Conservation (phyloP, 2,888 invertebrate species). For the Blastobasis adustella region DNA sequence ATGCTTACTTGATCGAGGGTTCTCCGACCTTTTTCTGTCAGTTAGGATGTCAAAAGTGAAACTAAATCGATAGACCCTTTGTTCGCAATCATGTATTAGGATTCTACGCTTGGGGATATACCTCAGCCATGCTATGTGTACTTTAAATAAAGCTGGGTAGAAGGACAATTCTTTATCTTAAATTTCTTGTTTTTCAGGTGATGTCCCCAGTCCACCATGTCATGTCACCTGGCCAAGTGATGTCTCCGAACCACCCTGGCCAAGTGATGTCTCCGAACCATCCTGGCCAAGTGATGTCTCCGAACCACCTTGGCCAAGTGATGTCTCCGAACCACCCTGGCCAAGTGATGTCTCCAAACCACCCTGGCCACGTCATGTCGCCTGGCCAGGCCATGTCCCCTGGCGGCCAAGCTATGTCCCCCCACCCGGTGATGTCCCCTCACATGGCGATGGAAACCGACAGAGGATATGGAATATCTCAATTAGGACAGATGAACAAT, state of each 20-base stretch:
- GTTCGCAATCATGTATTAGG: no score
- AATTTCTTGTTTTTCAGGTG: not conserved
- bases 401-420: constrained; percentile 7
- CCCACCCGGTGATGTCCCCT: constrained; percentile 2
- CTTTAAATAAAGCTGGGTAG: no score
- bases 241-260: constrained; percentile 6
- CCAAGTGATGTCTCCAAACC: constrained; percentile 1
- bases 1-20: no score
- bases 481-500: constrained; percentile 4
- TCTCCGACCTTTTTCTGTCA: no score
- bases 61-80: no score
- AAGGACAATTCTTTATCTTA: no score
- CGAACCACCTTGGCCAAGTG: not conserved
- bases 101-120: no score
- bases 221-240: no score
- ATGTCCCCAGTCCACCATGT: constrained; percentile 6
- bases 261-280: not conserved
- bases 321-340: constrained; percentile 1
- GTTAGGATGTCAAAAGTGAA: no score
- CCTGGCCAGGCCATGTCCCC: constrained; percentile 1
- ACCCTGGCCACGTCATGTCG: not conserved
- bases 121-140: no score
- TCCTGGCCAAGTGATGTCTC: constrained; percentile 1
- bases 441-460: constrained; percentile 5
- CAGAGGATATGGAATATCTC: constrained; percentile 8